Base-by-base conservation (phyloP, 2,888 invertebrate genomes). In the Eupithecia pulchellata region DNA sequence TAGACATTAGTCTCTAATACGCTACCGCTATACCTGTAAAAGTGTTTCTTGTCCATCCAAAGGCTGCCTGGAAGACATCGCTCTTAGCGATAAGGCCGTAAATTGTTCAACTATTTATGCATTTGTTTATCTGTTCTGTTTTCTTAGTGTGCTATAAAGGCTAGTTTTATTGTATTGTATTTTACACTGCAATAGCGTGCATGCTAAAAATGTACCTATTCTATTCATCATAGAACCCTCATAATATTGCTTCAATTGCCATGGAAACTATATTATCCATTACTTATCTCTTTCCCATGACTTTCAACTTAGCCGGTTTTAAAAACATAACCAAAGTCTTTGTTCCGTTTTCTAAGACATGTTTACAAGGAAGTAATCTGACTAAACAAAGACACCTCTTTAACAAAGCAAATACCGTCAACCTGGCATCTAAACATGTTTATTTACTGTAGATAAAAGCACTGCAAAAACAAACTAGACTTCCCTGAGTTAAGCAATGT, bases 401-500 rank as follows among this genome's bases (percentile, higher is more conserved):
- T 36, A 47, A 61, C 52, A 27, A 67, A 32, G 61, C 36, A 62
- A 67, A 61, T 52, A 47, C 42, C 63, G 27, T 29, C 58, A 60
- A 70, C 55, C 32, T 34, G 58, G 30, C 67, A 67, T 71, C 55
- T 34, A 55, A 67, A 63, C 42, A 55, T 39, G 32, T 9, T 25
- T 73, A 72, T 77, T 72, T 72, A 69, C 64, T 25, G 66, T 66
- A 72, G 69, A 72, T 66, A 66, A 64, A n/a, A 58, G 64, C 52
- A 63, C 57, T 62, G 20, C 62, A 68, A 32, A 64, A 60, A 61
- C 66, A 68, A 52, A 64, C 66, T 30, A 14, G 32, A 62, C 47
- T 68, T 69, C 64, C 17, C 30, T 39, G 27, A 64, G 60, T 69
- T 69, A 69, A 39, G 52, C 55, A 72, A 67, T 47, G 42, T 47